phyloP scores from a whole-genome alignment of 1,140 invertebrate species.

The Melanaphis sacchari region DNA sequence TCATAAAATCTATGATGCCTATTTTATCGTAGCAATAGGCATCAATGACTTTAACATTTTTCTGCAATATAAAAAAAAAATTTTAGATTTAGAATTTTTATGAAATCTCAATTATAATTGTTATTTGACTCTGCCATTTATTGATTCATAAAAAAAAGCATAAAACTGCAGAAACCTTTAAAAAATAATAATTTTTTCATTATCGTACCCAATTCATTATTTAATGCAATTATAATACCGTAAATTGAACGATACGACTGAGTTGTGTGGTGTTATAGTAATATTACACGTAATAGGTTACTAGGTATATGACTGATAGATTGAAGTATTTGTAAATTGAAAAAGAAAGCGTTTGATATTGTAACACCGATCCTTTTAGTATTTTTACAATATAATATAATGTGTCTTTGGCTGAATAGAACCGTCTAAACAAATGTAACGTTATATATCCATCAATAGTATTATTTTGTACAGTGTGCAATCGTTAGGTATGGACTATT shows the following conservation, averaged over 20 bases:
- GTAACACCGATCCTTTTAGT: not conserved
- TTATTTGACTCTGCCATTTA: too few species aligned
- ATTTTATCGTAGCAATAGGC: too few species aligned
- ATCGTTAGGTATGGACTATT: too few species aligned
- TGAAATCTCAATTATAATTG: not conserved
- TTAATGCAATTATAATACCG: not conserved
- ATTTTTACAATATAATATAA: not conserved
- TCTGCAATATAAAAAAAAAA: too few species aligned
- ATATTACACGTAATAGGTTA: not conserved
- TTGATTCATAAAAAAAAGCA: not conserved
- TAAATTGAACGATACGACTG: not conserved
- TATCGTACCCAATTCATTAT: not conserved
- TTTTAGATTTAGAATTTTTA: not conserved
- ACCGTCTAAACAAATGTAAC: not conserved
- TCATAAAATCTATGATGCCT: not conserved
- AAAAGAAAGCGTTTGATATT: not conserved
- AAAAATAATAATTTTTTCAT: not conserved
- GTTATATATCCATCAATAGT: not conserved
- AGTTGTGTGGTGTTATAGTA: not conserved
- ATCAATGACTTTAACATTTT: too few species aligned
- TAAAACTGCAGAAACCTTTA: not conserved
- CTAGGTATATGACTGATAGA: not conserved
- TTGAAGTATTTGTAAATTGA: not conserved
- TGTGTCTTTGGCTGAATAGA: not conserved
- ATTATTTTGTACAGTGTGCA: not conserved